Percentiles rank a stretch among this genome's conserved stretches.
Evolutionary conservation across 1,140 invertebrate genomes (phyloP).

Genomic region (Rhagoletis zephyria): DNA sequence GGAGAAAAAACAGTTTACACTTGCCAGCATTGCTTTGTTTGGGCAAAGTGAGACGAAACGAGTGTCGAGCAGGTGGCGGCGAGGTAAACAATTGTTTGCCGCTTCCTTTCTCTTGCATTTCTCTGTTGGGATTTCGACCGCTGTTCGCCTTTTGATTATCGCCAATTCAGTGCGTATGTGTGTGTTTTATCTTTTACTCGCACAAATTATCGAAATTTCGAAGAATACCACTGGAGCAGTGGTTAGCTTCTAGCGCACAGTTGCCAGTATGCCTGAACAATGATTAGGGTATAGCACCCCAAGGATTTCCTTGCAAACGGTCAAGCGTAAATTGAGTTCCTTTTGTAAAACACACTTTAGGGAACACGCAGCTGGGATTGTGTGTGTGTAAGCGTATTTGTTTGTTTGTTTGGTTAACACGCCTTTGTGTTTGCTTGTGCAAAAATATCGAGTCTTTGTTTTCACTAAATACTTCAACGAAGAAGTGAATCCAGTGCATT

Average conservation of each 20-base stretch:
- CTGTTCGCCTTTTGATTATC: conserved; percentile 24
- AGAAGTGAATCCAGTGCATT: not conserved
- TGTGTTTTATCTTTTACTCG: not conserved
- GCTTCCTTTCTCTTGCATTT: not conserved
- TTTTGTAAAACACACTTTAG: not conserved
- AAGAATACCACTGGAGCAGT: not conserved
- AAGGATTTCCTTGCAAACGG: not conserved
- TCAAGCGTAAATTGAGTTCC: conserved; percentile 34
- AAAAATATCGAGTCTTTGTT: not conserved
- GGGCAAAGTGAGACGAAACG: not conserved
- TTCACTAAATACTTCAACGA: not conserved
- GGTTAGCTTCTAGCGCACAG: not conserved
- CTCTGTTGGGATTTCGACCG: not conserved
- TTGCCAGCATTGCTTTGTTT: not conserved
- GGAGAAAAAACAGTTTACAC: not conserved
- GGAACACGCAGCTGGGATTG: not conserved
- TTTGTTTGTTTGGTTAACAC: conserved; percentile 25
- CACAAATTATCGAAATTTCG: not conserved
- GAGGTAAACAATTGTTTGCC: not conserved
- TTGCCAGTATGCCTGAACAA: not conserved
- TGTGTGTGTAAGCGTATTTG: not conserved
- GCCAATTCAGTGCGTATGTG: not conserved
- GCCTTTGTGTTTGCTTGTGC: not conserved
- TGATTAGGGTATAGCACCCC: conserved; percentile 1
- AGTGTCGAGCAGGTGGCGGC: not conserved